phyloP scores from a whole-genome alignment of 2,113 vertebrate genomes.

The Cichladusa arquata region DNA sequence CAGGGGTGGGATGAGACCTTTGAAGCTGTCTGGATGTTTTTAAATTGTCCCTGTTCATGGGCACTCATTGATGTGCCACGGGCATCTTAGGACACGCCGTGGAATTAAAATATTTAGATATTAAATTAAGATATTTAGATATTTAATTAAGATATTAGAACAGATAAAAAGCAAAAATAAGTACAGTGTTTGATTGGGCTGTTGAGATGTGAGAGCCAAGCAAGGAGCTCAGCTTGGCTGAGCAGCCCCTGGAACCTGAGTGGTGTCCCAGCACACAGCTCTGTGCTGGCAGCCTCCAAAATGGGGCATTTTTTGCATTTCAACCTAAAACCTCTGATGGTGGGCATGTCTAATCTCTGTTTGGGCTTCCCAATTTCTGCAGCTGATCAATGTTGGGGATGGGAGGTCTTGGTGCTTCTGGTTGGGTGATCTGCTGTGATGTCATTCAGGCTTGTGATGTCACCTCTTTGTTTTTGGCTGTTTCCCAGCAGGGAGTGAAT shows the following conservation, averaged over 20 bases:
- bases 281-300: neutral
- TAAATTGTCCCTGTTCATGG: neutral
- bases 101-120: neutral
- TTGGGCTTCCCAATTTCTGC: neutral
- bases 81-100: rapidly evolving
- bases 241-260: neutral
- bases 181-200: too few species aligned
- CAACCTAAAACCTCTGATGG: neutral
- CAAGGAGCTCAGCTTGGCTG: neutral
- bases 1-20: neutral
- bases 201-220: neutral
- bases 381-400: neutral
- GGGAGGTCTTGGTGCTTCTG: too few species aligned
- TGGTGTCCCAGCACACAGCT: neutral
- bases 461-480: neutral
- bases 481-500: neutral
- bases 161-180: neutral
- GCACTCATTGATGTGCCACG: rapidly evolving
- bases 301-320: neutral
- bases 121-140: neutral
- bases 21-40: neutral
- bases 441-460: rapidly evolving
- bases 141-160: neutral
- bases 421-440: rapidly evolving
- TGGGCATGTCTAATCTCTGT: rapidly evolving